These are phyloP conservation scores for Drosophila buzzatii DNA, from an alignment of 2,888 invertebrate genomes.

Conservation along the genomic window DNA sequence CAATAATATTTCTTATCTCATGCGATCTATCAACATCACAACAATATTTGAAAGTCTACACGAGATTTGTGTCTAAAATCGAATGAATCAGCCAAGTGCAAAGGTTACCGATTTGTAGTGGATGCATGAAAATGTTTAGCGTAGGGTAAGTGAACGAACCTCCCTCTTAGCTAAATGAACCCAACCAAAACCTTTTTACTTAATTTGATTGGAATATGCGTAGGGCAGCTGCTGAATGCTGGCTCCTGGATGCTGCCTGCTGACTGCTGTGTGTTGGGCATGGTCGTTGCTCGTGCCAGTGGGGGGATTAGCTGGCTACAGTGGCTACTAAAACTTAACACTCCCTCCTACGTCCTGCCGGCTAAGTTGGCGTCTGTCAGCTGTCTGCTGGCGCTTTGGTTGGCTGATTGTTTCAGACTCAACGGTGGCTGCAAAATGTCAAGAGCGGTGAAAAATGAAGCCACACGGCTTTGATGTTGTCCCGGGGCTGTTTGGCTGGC, in stretches of 20 bases:
- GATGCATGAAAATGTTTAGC: not conserved
- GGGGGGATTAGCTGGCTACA: constrained; percentile 68
- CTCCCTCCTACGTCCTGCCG: not conserved
- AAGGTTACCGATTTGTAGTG: constrained; percentile 14
- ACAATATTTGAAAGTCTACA: not conserved
- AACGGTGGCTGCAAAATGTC: constrained; percentile 75
- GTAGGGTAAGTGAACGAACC: not conserved
- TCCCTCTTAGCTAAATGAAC: constrained; percentile 5
- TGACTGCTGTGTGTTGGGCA: constrained; percentile 18
- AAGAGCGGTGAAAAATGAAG: constrained; percentile 81
- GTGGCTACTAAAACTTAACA: constrained; percentile 51
- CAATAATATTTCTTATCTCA: constrained; percentile 16
- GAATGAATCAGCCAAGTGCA: not conserved
- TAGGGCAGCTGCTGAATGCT: constrained; percentile 22
- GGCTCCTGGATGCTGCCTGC: not conserved
- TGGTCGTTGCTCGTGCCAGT: constrained; percentile 29
- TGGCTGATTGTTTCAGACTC: constrained; percentile 76
- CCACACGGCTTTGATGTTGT: constrained; percentile 73
- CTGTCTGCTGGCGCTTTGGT: constrained; percentile 76
- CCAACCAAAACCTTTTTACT: constrained; percentile 71
- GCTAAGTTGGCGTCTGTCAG: constrained; percentile 61
- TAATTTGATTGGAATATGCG: constrained; percentile 80
- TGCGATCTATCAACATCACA: not conserved
- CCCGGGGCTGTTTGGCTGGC: constrained; percentile 25
- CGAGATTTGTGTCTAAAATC: not conserved